These are phyloP conservation scores for Ancistrus triradiatus DNA, from an alignment of 2,113 vertebrate genomes.

Conservation along the genomic window DNA sequence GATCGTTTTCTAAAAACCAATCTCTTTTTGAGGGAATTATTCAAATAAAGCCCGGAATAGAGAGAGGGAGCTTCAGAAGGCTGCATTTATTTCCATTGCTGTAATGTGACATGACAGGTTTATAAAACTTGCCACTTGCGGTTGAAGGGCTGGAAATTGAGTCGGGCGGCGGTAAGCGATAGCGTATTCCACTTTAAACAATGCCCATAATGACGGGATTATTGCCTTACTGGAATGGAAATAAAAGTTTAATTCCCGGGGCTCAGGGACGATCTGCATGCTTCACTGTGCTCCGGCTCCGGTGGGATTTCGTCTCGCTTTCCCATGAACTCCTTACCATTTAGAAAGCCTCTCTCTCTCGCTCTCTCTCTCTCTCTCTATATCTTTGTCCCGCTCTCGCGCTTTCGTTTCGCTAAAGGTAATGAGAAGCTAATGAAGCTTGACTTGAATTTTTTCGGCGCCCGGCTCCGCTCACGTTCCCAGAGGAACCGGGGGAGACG, in stretches of 20 bases:
- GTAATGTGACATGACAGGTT: constrained; percentile 62
- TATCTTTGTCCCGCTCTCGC: constrained; percentile 55
- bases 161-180: constrained; percentile 58
- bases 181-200: constrained; percentile 77
- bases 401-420: constrained; percentile 83
- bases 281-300: constrained; percentile 79
- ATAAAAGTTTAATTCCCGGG: constrained; percentile 79
- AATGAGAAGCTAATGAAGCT: constrained; percentile 94
- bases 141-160: constrained; percentile 58
- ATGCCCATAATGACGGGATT: constrained; percentile 77
- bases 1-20: too few relatives aligned
- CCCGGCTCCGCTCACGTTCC: constrained; percentile 75
- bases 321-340: constrained; percentile 72
- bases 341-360: constrained; percentile 48
- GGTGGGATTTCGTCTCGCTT: constrained; percentile 70
- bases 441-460: constrained; percentile 80
- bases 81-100: constrained; percentile 40
- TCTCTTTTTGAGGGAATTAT: too few relatives aligned
- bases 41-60: too few relatives aligned
- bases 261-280: constrained; percentile 71
- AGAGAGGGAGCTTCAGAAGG: too few relatives aligned
- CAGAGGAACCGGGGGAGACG: constrained; percentile 74
- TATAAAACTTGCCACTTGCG: constrained; percentile 64
- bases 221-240: constrained; percentile 73
- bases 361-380: constrained; percentile 12